Evolutionary conservation across 2,888 invertebrate genomes (phyloP), one percentile per base, ranked within the genome.

Genomic region (Orchestes rusci): DNA sequence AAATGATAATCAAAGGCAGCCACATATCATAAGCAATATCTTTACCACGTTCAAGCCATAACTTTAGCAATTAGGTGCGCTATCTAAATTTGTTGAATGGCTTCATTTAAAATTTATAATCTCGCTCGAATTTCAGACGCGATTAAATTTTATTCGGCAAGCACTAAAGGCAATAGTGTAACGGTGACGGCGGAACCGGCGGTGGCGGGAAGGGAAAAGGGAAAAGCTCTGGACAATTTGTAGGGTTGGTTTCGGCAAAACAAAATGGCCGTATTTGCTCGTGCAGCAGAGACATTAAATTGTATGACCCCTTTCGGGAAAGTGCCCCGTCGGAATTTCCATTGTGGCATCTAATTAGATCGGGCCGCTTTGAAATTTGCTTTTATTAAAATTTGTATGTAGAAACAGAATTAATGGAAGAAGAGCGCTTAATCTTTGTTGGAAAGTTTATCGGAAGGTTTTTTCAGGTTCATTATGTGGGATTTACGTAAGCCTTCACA

Each of bases 311-410:
- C 46, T 46, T 46, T 46, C 29, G 46, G 42, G 46, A 39, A 46
- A 42, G 39, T 42, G 42, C 42, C 36, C 42, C 42, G 46, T 46
- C 34, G 46, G 46, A 46, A 46, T 46, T 46, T 39, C 46, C 46
- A 46, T 46, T 46, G 46, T 46, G 46, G 42, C 38, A 17, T 46
- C 46, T 46, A 46, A 46, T 46, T 46, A 46, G 46, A 46, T 46
- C 34, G 46, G n/a, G 46, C 34, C 38, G 42, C 42, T 42, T 46
- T 46, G 42, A 45, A 46, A 42, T 42, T 46, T 32, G 32, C 34
- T 38, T 46, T 46, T 46, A 46, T 38, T 46, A 46, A 46, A 46
- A 46, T 46, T 27, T 46, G 39, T 42, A 30, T 39, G 35, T 31
- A 46, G 42, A 42, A 46, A 40, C 36, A 41, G 18, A 32, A 33